phyloP scores from a whole-genome alignment of 2,797 vertebrate genomes.

The Fratercula arctica region DNA sequence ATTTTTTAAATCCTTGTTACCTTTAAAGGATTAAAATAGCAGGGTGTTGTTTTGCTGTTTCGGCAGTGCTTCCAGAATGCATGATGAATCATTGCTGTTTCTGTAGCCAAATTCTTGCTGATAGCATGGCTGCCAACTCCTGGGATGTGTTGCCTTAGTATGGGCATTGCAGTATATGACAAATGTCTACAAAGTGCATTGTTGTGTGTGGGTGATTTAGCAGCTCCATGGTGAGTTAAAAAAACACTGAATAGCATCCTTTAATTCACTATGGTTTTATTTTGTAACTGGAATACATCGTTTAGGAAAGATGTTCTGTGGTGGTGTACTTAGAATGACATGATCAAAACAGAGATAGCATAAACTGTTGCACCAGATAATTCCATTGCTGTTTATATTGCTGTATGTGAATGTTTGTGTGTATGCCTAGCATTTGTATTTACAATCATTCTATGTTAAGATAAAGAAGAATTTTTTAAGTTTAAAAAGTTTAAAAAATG shows the following conservation, averaged over 20 bases:
- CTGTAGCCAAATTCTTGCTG: constrained; percentile 76
- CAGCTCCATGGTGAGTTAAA: background rate
- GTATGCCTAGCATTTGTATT: background rate
- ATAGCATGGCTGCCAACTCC: constrained; percentile 71
- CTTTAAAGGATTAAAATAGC: constrained; percentile 70
- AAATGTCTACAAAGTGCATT: constrained; percentile 46
- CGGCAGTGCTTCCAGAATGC: constrained; percentile 65
- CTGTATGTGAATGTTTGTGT: background rate
- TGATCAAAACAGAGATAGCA: background rate
- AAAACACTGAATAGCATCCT: background rate
- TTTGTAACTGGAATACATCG: background rate
- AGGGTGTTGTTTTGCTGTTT: constrained; percentile 66
- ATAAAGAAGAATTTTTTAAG: background rate
- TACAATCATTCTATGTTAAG: background rate
- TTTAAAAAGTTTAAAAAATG: background rate
- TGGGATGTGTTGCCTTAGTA: constrained; percentile 75
- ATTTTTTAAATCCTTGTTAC: background rate
- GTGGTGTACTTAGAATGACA: background rate
- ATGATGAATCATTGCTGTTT: constrained; percentile 74
- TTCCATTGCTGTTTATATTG: background rate
- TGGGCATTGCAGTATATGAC: constrained; percentile 64
- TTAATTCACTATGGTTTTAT: background rate
- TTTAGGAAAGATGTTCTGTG: background rate
- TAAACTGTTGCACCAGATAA: background rate
- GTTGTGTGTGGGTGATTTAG: background rate